Conservation (phyloP, 2,113 vertebrate species). For the Chauna torquata region DNA sequence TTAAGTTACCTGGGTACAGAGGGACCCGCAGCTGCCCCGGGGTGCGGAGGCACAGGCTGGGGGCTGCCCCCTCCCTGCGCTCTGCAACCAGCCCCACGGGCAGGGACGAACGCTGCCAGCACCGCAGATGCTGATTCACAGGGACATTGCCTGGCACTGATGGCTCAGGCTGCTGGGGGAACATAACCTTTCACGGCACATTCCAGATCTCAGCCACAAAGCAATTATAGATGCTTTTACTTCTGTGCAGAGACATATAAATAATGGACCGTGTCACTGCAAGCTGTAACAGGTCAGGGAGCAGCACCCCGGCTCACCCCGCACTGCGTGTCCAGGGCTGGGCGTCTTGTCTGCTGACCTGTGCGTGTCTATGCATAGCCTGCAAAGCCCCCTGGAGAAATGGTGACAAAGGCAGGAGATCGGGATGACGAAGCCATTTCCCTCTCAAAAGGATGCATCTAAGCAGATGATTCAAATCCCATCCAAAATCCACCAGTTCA, state of each 20-base stretch:
- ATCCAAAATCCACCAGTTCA: not conserved
- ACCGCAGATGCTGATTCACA: not conserved
- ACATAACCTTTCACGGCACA: not conserved
- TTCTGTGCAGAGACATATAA: not conserved
- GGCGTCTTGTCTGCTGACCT: not conserved
- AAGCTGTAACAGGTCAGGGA: not conserved
- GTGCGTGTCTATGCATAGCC: not conserved
- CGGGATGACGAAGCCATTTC: not conserved
- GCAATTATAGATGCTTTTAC: not conserved
- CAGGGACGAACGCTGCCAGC: not conserved
- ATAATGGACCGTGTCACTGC: not conserved
- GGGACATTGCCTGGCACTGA: not conserved
- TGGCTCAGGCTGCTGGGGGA: not conserved
- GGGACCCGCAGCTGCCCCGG: not conserved
- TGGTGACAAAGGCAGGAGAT: not conserved
- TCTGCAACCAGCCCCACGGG: not conserved
- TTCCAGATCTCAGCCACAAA: not conserved
- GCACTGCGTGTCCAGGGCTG: not conserved
- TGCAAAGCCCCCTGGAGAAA: not conserved
- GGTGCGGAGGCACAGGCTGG: not conserved
- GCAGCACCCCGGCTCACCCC: not conserved
- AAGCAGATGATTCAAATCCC: not conserved
- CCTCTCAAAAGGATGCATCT: not conserved
- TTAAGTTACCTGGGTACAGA: not conserved
- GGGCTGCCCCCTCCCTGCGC: not conserved